These are phyloP conservation scores for Meles meles DNA, from an alignment of 2,113 vertebrate species.

Conservation along the genomic window DNA sequence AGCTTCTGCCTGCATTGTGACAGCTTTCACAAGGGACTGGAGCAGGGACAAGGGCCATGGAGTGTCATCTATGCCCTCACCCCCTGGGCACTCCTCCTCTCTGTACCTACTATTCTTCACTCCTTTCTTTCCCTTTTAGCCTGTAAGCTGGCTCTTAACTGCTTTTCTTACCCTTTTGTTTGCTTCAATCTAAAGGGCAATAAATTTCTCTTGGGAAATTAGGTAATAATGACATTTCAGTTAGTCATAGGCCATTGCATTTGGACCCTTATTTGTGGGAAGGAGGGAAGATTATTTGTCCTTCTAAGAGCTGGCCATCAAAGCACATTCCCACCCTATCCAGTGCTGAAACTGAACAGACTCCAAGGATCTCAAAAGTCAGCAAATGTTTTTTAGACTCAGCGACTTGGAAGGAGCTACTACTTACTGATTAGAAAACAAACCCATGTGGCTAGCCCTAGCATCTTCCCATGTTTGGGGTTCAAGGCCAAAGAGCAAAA, in stretches of 20 bases:
- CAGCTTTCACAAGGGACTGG: background rate
- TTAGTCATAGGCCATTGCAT: background rate
- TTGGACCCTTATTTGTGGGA: background rate
- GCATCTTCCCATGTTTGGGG: background rate
- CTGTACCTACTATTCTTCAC: background rate
- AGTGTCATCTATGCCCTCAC: background rate
- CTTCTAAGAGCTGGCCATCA: background rate
- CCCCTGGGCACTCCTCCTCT: background rate
- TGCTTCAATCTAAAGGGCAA: background rate
- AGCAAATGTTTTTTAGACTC: background rate
- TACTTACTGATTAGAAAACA: background rate
- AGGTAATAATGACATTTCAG: background rate
- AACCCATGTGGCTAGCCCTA: background rate
- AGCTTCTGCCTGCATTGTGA: background rate
- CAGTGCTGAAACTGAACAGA: background rate
- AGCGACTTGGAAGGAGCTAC: background rate
- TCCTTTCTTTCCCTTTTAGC: background rate
- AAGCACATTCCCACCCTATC: background rate
- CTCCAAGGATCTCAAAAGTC: background rate
- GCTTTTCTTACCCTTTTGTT: background rate
- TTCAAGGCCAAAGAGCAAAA: background rate
- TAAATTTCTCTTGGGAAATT: background rate
- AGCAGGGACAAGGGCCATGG: background rate
- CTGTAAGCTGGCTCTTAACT: background rate
- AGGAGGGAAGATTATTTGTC: background rate